phyloP scores from a whole-genome alignment of 2,113 vertebrate genomes.

The Cinclus cinclus region DNA sequence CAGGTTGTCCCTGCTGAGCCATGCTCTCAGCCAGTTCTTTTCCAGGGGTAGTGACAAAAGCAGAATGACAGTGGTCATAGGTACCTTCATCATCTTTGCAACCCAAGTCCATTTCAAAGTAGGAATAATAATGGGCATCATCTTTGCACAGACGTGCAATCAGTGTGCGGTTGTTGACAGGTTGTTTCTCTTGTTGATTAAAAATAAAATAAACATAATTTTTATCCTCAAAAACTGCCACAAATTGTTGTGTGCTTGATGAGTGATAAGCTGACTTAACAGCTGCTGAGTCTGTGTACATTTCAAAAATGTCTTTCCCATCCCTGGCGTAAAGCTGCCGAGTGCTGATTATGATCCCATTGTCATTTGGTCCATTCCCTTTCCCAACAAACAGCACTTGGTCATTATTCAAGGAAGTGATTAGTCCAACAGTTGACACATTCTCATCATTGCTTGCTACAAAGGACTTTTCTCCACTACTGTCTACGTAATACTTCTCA shows the following conservation, averaged over 20 bases:
- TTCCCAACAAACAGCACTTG: slow-evolving; percentile 90
- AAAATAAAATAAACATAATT: slow-evolving; percentile 90
- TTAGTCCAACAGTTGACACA: slow-evolving; percentile 89
- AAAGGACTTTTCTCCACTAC: slow-evolving; percentile 91
- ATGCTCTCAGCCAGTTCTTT: slow-evolving; percentile 69
- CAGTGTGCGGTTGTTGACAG: slow-evolving; percentile 84
- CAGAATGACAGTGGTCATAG: slow-evolving; percentile 85
- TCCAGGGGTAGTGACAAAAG: slow-evolving; percentile 75
- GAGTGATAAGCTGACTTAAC: slow-evolving; percentile 82
- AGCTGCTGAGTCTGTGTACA: slow-evolving; percentile 83
- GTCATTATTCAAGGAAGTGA: slow-evolving; percentile 71
- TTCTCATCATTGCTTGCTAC: slow-evolving; percentile 88
- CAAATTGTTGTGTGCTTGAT: slow-evolving; percentile 79
- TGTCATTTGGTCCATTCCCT: slow-evolving; percentile 87
- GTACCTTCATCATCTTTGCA: slow-evolving; percentile 71
- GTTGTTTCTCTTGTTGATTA: slow-evolving; percentile 82
- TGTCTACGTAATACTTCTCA: slow-evolving; percentile 83
- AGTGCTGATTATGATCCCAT: slow-evolving; percentile 94
- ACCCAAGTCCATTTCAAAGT: slow-evolving; percentile 90
- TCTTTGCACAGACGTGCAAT: slow-evolving; percentile 87
- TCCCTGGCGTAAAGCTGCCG: slow-evolving; percentile 78
- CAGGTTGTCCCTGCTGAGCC: slow-evolving; percentile 27
- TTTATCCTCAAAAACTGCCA: slow-evolving; percentile 83
- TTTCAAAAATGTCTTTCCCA: slow-evolving; percentile 88
- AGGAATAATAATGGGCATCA: slow-evolving; percentile 89